Base-by-base conservation (phyloP, 92 coral and sea anemone genomes). In the Epizoanthus fatuus region DNA sequence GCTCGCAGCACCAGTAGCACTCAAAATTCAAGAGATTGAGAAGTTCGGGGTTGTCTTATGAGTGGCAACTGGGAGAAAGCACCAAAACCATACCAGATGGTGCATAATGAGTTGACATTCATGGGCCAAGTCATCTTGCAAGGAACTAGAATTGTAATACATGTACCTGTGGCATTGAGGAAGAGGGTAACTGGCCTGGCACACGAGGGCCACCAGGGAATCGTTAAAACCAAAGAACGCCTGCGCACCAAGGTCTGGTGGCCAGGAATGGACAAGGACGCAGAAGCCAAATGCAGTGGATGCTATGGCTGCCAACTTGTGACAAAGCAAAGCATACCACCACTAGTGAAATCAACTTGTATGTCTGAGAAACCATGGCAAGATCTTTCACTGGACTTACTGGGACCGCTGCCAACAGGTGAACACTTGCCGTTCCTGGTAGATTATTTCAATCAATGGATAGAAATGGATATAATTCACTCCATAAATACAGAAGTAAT, bases 51-150 rank as follows among this genome's bases (percentile, higher is more conserved):
- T n/a, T 88, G 92, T 54, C 83, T 84, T 32, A 71, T 79, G 13
- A 75, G 86, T 37, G 92, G 90, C 29, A 88, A 92, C 55, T 91
- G 90, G 87, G 62, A 71, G 29, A 85, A 63, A 12, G 92, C 90
- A 4, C 90, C 86, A 2, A 91, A 88, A 64, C 38, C 81, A 13
- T 86, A 86, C n/a, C 54, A 79, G 16, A 55, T 55, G 69, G 87
- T 86, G 13, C 63, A 81, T 12, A 58, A 84, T 49, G 89, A 89
- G 44, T 44, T 84, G 81, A 89, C 89, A 40, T 57, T 65, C 70
- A 76, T 67, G 10, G 92, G 92, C 40, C 76, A 77, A 39, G 86
- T 84, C 51, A 77, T 84, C 56, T 59, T 84, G 19, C 86, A 86
- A n/a, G 89, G 89, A 5, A 62, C 3, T 35, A 62, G 79, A 17